phyloP scores from a whole-genome alignment of 2,888 invertebrate genomes.

The Trissonchulus latispiculum region DNA sequence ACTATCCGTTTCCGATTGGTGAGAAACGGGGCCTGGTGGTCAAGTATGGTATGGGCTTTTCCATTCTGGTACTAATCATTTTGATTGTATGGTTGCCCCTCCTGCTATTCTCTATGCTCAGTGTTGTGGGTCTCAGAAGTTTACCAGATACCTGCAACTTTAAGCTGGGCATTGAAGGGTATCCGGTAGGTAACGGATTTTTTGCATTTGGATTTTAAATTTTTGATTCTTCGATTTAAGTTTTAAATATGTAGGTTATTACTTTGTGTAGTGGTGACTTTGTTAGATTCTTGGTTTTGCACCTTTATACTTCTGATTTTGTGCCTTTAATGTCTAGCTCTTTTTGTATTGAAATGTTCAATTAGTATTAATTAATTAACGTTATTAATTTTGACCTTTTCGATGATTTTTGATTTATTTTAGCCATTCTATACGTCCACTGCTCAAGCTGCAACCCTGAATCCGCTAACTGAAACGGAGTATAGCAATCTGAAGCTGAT shows the following conservation, averaged over 20 bases:
- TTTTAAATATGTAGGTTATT: no score
- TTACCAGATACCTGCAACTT: conserved; percentile 62
- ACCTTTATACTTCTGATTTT: no score
- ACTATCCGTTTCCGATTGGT: conserved; percentile 84
- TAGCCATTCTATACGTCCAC: conserved; percentile 38
- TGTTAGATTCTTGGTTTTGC: no score
- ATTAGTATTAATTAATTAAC: no score
- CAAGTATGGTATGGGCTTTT: conserved; percentile 85
- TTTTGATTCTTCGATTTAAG: no score
- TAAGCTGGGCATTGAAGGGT: conserved; percentile 38
- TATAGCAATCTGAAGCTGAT: neutral
- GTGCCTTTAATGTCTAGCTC: no score
- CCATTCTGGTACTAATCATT: conserved; percentile 71
- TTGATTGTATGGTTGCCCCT: conserved; percentile 91
- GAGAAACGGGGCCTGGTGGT: conserved; percentile 57
- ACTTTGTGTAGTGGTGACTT: no score
- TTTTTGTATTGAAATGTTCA: no score
- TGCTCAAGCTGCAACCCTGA: conserved; percentile 32
- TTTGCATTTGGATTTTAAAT: no score
- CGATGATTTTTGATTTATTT: conserved; percentile 24
- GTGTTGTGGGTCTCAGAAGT: conserved; percentile 77
- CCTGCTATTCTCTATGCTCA: conserved; percentile 84
- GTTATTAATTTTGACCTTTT: no score
- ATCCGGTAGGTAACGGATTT: no score
- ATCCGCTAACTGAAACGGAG: neutral